Percentiles rank a stretch among this genome's conserved stretches.
Conservation (phyloP, 1,140 invertebrate genomes). For the Colletes gigas region DNA sequence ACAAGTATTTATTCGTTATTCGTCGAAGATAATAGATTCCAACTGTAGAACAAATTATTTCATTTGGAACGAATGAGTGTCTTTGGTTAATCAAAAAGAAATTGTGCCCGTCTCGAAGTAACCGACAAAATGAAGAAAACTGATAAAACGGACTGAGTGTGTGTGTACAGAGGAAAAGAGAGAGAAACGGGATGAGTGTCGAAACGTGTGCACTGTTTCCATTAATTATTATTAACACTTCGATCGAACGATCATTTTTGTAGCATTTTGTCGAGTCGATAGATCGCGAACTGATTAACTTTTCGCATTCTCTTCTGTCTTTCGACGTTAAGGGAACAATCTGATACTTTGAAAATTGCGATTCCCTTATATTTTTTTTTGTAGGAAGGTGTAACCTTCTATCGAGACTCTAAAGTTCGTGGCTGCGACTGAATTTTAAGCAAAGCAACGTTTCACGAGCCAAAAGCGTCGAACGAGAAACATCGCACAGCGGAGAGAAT, state of each 20-base stretch:
- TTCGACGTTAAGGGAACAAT: background rate
- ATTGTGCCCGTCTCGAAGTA: too few species aligned
- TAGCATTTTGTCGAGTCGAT: background rate
- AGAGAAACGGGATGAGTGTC: background rate
- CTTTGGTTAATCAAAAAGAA: too few species aligned
- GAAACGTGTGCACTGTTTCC: background rate
- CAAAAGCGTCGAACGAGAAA: background rate
- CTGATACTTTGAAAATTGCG: too few species aligned
- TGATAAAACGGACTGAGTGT: background rate
- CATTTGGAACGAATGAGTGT: too few species aligned
- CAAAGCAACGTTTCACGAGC: background rate
- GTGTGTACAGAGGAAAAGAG: background rate
- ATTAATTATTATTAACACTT: background rate
- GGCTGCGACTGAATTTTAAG: background rate
- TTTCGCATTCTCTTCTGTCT: slow-evolving; percentile 11
- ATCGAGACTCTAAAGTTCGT: background rate
- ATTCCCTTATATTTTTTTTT: background rate
- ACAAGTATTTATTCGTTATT: too few species aligned
- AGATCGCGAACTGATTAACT: background rate
- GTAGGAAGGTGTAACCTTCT: too few species aligned
- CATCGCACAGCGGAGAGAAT: slow-evolving; percentile 24
- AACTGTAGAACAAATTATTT: too few species aligned
- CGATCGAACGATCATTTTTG: background rate
- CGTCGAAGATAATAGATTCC: too few species aligned
- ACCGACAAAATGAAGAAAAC: too few species aligned